Evolutionary conservation across 2,888 invertebrate genomes (phyloP), one percentile per base, ranked within the genome.

Genomic region (Isoperla grammatica): DNA sequence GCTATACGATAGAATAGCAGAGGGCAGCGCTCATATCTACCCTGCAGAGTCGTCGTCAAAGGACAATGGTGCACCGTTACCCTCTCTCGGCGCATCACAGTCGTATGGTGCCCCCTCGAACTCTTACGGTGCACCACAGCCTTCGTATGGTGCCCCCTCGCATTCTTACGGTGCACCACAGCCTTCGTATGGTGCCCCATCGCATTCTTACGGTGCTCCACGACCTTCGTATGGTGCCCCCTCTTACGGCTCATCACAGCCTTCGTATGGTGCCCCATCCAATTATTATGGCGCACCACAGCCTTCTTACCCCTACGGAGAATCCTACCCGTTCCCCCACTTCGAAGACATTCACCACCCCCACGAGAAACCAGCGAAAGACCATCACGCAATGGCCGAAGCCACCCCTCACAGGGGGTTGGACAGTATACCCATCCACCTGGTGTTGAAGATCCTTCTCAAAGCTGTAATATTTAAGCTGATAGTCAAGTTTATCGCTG

Each of bases 401-500:
- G 8, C 29, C 29, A 29, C 37, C 2, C 53, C 53, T 19, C 11
- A 39, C 19, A 39, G 53, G 8, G 39, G 37, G 12, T 19, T 53
- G 37, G 39, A 13, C 15, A 20, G 53, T 1, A 43, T 46, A 50
- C 45, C 64, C 11, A 57, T 67, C 35, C 64, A 63, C 20, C 64
- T 65, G 3, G 46, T 66, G n/a, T 62, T 67, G 22, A 90, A 90
- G 74, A 80, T 90, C 60, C 69, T 90, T 59, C 72, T 90, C 37
- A 90, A 90, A 71, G 72, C 90, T 55, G 75, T 90, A 3, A 84
- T 90, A 66, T 89, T 90, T 72, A 90, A 90, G 74, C 86, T 90
- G 74, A 82, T 89, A 56, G 84, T 90, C 60, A 88, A 88, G 67
- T 88, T 90, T 74, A 82, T 90, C 43, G 89, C 86, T 0, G 78